phyloP scores from a whole-genome alignment of 2,113 vertebrate genomes.

The Vidua macroura region DNA sequence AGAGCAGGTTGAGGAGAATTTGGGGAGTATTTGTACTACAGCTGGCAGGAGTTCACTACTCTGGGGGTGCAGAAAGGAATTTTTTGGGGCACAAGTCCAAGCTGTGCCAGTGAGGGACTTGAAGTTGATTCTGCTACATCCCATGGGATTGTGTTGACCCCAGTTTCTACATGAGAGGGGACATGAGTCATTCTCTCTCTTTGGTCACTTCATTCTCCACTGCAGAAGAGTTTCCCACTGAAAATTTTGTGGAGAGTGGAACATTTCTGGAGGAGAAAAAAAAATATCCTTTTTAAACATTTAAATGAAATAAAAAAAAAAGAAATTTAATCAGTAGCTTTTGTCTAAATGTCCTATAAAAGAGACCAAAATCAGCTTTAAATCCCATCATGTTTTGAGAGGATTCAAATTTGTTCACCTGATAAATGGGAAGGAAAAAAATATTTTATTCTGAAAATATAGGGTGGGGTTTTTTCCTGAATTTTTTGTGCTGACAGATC shows the following conservation, averaged over 20 bases:
- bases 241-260: background rate
- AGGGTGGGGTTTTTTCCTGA: rapidly evolving
- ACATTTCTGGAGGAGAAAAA: background rate
- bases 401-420: background rate
- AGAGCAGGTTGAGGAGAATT: background rate
- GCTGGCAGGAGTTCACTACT: rapidly evolving
- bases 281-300: background rate
- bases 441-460: background rate
- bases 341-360: background rate
- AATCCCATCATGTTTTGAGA: background rate
- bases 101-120: background rate
- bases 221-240: background rate
- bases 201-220: background rate
- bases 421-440: background rate
- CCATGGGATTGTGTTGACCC: background rate
- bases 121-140: background rate
- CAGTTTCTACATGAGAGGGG: background rate
- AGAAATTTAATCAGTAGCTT: background rate
- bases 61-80: background rate
- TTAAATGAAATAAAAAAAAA: background rate
- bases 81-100: background rate
- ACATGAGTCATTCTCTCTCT: background rate
- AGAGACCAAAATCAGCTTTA: background rate
- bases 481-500: background rate
- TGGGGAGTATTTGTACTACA: background rate